These are phyloP conservation scores for Todus mexicanus DNA, from an alignment of 2,797 vertebrate species.

Conservation along the genomic window DNA sequence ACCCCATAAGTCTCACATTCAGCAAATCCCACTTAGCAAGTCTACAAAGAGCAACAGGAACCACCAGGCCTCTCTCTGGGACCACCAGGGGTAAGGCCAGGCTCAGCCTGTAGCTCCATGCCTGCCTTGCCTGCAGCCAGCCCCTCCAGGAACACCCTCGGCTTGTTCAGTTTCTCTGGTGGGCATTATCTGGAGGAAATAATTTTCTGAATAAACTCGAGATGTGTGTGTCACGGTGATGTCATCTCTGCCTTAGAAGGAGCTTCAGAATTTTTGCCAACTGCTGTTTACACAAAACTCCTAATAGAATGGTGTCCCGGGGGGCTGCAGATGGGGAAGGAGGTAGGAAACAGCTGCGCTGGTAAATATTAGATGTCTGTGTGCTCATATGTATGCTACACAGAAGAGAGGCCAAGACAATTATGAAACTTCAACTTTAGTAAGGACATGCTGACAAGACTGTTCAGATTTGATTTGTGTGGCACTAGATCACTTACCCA, in stretches of 20 bases:
- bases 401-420: conserved; percentile 10
- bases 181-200: not conserved
- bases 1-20: rapidly evolving
- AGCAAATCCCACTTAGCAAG: not conserved
- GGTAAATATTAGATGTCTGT: conserved; percentile 56
- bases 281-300: not conserved
- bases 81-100: not conserved
- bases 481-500: not conserved
- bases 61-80: rapidly evolving
- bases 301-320: not conserved
- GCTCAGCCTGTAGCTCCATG: not conserved
- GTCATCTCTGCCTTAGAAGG: not conserved
- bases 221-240: not conserved
- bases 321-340: conserved; percentile 5
- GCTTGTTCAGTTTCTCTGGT: not conserved
- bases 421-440: conserved; percentile 39
- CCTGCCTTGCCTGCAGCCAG: rapidly evolving
- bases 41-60: not conserved
- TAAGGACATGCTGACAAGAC: not conserved
- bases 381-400: not conserved
- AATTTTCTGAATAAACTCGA: not conserved
- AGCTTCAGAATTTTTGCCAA: not conserved
- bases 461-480: not conserved
- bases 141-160: not conserved
- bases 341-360: conserved; percentile 39